Conservation (phyloP, 2,888 invertebrate species). For the Rhingia campestris region DNA sequence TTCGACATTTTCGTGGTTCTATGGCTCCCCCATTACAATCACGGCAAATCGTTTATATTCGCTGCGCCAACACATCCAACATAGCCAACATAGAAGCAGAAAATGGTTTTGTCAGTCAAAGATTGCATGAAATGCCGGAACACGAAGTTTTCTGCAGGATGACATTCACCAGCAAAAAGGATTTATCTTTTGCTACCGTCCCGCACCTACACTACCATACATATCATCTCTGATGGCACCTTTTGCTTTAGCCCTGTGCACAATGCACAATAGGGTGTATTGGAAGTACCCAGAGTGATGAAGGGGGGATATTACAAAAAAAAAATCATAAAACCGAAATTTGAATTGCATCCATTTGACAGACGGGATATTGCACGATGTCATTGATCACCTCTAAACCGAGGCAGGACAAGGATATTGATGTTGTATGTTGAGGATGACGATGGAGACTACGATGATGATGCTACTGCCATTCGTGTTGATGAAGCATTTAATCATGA, state of each 20-base stretch:
- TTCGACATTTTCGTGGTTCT: constrained; percentile 59
- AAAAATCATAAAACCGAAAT: constrained; percentile 49
- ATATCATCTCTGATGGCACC: constrained; percentile 35
- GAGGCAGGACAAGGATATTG: constrained; percentile 65
- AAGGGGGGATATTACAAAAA: constrained; percentile 14
- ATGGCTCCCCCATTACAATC: constrained; percentile 49
- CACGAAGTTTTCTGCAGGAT: constrained; percentile 48
- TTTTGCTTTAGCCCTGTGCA: constrained; percentile 20
- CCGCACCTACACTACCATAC: constrained; percentile 14
- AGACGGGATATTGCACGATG: constrained; percentile 72
- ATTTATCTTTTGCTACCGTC: constrained; percentile 61
- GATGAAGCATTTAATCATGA: constrained; percentile 74
- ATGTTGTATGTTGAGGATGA: constrained; percentile 35
- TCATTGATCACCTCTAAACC: constrained; percentile 71
- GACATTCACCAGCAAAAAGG: constrained; percentile 44
- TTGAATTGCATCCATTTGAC: constrained; percentile 72
- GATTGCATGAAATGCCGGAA: constrained; percentile 65
- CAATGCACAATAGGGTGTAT: constrained; percentile 11
- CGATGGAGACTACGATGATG: constrained; percentile 24
- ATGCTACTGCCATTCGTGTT: constrained; percentile 43
- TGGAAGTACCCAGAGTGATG: too few relatives aligned
- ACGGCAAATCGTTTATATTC: constrained; percentile 66
- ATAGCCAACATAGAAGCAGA: constrained; percentile 28
- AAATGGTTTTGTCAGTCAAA: constrained; percentile 70
- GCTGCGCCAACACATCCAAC: constrained; percentile 14